Evolutionary conservation across 2,113 vertebrate species (phyloP).

Genomic region (Notechis scutatus): DNA sequence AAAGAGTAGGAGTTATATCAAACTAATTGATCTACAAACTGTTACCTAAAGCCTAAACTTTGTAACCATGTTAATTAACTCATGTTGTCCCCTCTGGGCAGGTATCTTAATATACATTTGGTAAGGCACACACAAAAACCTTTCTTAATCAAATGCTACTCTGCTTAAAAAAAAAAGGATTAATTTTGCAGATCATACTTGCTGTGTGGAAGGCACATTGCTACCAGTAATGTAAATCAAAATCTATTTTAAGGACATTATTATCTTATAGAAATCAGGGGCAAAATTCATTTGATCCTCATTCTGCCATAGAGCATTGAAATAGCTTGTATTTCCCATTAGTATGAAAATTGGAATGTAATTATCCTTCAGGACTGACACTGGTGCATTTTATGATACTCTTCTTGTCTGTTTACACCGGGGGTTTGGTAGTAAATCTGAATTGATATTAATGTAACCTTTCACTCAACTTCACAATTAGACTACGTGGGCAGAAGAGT

Average conservation of each 20-base stretch:
- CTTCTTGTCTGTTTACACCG: neutral
- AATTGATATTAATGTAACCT: neutral
- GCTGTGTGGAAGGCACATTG: neutral
- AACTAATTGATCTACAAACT: slow-evolving; percentile 3
- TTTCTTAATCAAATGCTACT: neutral
- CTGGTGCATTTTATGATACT: neutral
- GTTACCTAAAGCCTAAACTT: slow-evolving; percentile 2
- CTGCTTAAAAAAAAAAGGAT: neutral
- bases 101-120: slow-evolving; percentile 12
- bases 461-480: neutral
- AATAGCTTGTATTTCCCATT: neutral
- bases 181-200: neutral
- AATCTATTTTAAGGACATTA: neutral
- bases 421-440: neutral
- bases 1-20: neutral
- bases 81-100: slow-evolving; percentile 2
- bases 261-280: neutral
- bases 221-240: too few species aligned
- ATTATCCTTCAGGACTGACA: neutral
- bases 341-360: neutral
- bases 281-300: neutral
- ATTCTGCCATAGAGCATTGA: neutral
- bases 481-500: neutral
- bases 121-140: neutral
- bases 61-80: slow-evolving; percentile 10